Percentiles rank a stretch among this genome's conserved stretches.
These are phyloP conservation scores for Melanophora roralis DNA, from an alignment of 2,888 invertebrate species.

Conservation along the genomic window DNA sequence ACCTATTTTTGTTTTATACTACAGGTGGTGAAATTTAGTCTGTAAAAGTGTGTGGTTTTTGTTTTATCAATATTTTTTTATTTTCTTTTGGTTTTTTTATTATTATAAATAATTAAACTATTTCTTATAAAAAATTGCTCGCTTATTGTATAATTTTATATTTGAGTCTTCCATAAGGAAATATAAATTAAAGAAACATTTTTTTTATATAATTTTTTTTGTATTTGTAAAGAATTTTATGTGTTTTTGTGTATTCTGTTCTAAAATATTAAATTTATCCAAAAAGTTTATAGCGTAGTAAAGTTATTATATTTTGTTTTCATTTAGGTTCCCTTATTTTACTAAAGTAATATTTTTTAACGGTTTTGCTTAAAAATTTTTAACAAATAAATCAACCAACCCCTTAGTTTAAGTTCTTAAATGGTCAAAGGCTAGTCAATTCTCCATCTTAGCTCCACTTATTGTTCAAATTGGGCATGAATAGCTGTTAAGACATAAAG, in stretches of 20 bases:
- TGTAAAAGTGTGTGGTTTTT: slow-evolving; percentile 26
- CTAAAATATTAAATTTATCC: slow-evolving; percentile 30
- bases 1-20: background rate
- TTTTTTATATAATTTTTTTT: background rate
- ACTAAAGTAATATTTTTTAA: slow-evolving; percentile 3
- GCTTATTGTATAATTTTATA: slow-evolving; percentile 9
- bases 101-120: slow-evolving; percentile 19
- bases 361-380: background rate
- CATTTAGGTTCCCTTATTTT: slow-evolving; percentile 12
- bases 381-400: slow-evolving; percentile 5
- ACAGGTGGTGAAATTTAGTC: slow-evolving; percentile 53
- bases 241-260: background rate
- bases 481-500: too few species aligned
- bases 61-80: slow-evolving; percentile 18
- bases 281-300: slow-evolving; percentile 23
- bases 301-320: slow-evolving; percentile 9
- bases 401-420: too few species aligned
- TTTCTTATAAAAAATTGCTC: slow-evolving; percentile 45
- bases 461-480: too few species aligned
- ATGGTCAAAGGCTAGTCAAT: too few species aligned
- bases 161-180: slow-evolving; percentile 46
- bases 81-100: background rate
- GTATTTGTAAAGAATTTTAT: slow-evolving; percentile 19
- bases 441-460: too few species aligned
- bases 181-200: slow-evolving; percentile 41